phyloP scores from a whole-genome alignment of 1,140 invertebrate genomes.

The Ruditapes philippinarum region DNA sequence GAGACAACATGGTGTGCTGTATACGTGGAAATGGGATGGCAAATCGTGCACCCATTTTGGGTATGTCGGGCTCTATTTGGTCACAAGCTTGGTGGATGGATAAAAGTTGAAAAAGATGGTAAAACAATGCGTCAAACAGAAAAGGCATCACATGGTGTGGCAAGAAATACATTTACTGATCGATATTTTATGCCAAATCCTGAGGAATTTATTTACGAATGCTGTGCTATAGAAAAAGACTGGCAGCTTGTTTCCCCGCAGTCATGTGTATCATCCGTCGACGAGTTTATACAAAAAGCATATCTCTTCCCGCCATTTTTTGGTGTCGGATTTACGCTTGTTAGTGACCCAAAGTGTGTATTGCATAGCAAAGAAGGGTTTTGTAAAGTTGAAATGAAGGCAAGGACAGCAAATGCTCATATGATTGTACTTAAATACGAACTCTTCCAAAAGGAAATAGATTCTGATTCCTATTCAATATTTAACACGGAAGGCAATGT shows the following conservation, averaged over 20 bases:
- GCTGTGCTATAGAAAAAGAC: constrained; percentile 55
- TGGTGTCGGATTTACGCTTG: constrained; percentile 61
- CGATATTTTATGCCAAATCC: constrained; percentile 72
- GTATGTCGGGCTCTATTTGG: constrained; percentile 67
- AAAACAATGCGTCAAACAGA: not conserved
- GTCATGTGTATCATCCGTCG: not conserved
- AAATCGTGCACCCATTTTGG: constrained; percentile 72
- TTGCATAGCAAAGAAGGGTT: constrained; percentile 37
- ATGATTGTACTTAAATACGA: constrained; percentile 60
- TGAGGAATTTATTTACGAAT: constrained; percentile 66
- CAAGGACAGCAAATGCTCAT: constrained; percentile 59
- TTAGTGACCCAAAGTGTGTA: constrained; percentile 45
- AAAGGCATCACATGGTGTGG: constrained; percentile 17
- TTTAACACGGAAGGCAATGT: constrained; percentile 41
- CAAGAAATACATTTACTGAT: constrained; percentile 67
- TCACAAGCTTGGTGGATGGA: constrained; percentile 65
- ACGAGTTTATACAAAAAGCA: constrained; percentile 59
- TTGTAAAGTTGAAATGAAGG: constrained; percentile 54
- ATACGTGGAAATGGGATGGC: constrained; percentile 61
- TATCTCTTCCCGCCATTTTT: constrained; percentile 70
- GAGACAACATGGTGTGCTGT: constrained; percentile 63
- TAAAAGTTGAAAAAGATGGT: constrained; percentile 68
- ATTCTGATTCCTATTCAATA: constrained; percentile 8
- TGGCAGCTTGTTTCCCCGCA: constrained; percentile 64
- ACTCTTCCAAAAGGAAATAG: constrained; percentile 50